Conservation (phyloP, 1,140 invertebrate species). For the Hydropsyche tenuis region DNA sequence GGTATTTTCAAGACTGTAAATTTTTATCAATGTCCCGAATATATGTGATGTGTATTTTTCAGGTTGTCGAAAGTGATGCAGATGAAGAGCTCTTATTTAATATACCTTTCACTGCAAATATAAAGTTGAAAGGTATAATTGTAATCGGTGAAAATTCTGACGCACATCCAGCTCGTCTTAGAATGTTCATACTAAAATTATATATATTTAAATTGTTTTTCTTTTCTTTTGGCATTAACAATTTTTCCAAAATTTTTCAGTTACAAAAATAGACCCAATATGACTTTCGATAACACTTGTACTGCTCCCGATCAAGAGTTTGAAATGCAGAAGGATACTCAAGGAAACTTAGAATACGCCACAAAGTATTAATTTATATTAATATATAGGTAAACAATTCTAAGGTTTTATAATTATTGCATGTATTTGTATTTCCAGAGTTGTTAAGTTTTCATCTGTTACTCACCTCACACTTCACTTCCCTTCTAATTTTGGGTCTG, state of each 20-base stretch:
- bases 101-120: constrained; percentile 93
- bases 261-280: constrained; percentile 89
- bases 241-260: constrained; percentile 60
- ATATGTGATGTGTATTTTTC: constrained; percentile 49
- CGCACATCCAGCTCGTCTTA: constrained; percentile 82
- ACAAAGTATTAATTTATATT: constrained; percentile 71
- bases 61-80: constrained; percentile 94
- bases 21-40: background rate
- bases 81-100: constrained; percentile 95
- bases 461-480: constrained; percentile 89
- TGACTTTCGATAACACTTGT: constrained; percentile 90
- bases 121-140: constrained; percentile 94
- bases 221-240: background rate
- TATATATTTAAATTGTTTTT: constrained; percentile 17
- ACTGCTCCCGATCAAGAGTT: constrained; percentile 87
- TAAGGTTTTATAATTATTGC: constrained; percentile 9
- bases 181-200: constrained; percentile 74
- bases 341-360: constrained; percentile 85
- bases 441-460: constrained; percentile 89
- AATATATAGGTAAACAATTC: background rate
- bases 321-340: constrained; percentile 80
- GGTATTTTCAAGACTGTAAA: constrained; percentile 62
- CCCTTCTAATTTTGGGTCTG: constrained; percentile 84
- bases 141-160: constrained; percentile 86
- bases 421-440: constrained; percentile 67